A percentile compares a stretch with the other conserved stretches of the same genome.
Evolutionary conservation across 2,888 invertebrate species (phyloP).

Genomic region (Zonitis immaculata): DNA sequence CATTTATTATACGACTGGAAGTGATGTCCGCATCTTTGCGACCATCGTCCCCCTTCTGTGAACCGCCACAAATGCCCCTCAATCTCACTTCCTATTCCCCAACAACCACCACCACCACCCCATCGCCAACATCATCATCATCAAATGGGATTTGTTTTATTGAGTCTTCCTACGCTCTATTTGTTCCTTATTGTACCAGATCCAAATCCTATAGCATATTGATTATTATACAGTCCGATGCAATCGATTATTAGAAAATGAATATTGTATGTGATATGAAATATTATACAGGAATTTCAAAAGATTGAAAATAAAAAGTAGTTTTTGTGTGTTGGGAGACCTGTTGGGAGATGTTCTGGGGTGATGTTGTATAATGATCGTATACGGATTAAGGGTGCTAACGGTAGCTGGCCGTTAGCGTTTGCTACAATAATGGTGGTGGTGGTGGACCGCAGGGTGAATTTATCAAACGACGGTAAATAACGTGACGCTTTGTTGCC

Average conservation of each 20-base stretch:
- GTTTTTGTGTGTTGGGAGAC: too few relatives aligned
- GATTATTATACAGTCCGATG: slow-evolving; percentile 34
- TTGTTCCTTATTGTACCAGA: slow-evolving; percentile 48
- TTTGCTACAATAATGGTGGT: slow-evolving; percentile 38
- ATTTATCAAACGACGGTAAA: slow-evolving; percentile 38
- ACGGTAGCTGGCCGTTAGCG: not conserved
- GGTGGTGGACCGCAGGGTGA: slow-evolving; percentile 32
- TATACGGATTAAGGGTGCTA: slow-evolving; percentile 20
- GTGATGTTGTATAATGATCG: slow-evolving; percentile 15
- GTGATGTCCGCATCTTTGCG: slow-evolving; percentile 37
- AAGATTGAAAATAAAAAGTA: too few relatives aligned
- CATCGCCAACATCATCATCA: slow-evolving; percentile 24
- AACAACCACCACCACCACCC: too few relatives aligned
- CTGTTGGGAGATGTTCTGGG: not conserved
- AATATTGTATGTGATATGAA: too few relatives aligned
- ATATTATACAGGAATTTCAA: too few relatives aligned
- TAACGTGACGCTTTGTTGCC: slow-evolving; percentile 38
- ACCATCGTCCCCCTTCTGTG: slow-evolving; percentile 26
- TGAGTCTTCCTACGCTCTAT: slow-evolving; percentile 48
- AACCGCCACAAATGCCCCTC: too few relatives aligned
- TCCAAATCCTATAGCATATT: slow-evolving; percentile 46
- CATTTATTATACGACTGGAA: slow-evolving; percentile 47
- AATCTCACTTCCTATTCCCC: too few relatives aligned
- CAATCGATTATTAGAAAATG: slow-evolving; percentile 3
- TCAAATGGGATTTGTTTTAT: slow-evolving; percentile 50